Percentiles rank a stretch among this genome's conserved stretches.
phyloP scores from a whole-genome alignment of 1,140 invertebrate genomes.

The Drosophila repleta region DNA sequence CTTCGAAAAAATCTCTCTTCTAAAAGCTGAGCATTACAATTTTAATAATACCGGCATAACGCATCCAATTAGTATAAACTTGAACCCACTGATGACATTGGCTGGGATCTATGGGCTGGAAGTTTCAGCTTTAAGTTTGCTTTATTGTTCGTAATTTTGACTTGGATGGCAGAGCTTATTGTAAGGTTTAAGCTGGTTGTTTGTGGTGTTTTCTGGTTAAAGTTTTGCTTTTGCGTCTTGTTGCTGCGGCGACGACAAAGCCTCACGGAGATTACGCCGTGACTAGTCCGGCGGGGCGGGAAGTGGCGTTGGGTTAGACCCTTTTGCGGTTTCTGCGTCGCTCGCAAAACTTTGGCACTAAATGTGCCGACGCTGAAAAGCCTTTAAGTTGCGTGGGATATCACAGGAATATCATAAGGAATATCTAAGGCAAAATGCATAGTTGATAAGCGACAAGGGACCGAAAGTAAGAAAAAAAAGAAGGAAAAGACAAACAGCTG shows the following conservation, averaged over 20 bases:
- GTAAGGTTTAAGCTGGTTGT: slow-evolving; percentile 41
- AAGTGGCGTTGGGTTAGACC: slow-evolving; percentile 26
- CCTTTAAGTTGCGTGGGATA: slow-evolving; percentile 48
- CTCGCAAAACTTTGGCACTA: slow-evolving; percentile 24
- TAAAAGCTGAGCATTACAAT: no score
- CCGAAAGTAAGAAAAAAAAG: background rate
- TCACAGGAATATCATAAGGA: slow-evolving; percentile 38
- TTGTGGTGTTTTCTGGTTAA: slow-evolving; percentile 33
- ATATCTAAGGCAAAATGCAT: slow-evolving; percentile 41
- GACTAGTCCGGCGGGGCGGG: slow-evolving; percentile 15
- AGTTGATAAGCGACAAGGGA: slow-evolving; percentile 41
- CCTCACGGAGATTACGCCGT: slow-evolving; percentile 32
- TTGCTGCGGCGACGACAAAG: slow-evolving; percentile 35
- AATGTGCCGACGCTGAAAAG: slow-evolving; percentile 30
- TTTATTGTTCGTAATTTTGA: slow-evolving; percentile 22
- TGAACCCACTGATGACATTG: background rate
- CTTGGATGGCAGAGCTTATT: slow-evolving; percentile 23
- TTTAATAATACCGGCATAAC: background rate
- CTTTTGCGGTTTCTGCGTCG: slow-evolving; percentile 37
- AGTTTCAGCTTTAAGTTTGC: slow-evolving; percentile 11
- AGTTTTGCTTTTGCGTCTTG: slow-evolving; percentile 25
- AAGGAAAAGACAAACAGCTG: slow-evolving; percentile 4
- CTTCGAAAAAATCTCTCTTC: no score
- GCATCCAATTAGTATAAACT: background rate
- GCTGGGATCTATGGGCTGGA: background rate